Conservation (phyloP, 2,113 vertebrate species). For the Melozone crissalis region DNA sequence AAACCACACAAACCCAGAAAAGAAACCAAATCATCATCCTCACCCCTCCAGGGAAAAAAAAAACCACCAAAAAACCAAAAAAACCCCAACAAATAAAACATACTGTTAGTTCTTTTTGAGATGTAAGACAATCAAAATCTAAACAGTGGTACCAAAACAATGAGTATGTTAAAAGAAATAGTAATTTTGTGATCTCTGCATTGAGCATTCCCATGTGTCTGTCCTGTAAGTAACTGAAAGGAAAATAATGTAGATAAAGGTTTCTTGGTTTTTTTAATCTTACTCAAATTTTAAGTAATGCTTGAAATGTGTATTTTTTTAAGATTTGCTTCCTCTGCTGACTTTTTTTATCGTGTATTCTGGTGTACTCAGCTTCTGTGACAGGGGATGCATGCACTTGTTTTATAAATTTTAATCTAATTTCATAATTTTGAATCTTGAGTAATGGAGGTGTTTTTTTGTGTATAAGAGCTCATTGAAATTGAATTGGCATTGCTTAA, state of each 20-base stretch:
- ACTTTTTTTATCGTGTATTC: not conserved
- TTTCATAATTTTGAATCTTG: not conserved
- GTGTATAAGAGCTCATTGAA: not conserved
- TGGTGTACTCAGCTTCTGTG: not conserved
- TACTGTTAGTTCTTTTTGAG: not conserved
- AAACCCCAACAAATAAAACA: not conserved
- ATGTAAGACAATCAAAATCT: not conserved
- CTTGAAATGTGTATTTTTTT: not conserved
- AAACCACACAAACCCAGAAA: not conserved
- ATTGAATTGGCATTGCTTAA: not conserved
- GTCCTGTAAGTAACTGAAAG: not conserved
- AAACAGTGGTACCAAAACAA: not conserved
- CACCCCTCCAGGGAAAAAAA: not conserved
- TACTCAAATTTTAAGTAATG: not conserved
- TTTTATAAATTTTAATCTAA: not conserved
- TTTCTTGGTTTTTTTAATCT: not conserved
- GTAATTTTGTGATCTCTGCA: not conserved
- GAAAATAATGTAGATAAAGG: not conserved
- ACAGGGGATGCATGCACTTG: not conserved
- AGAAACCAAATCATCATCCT: not conserved
- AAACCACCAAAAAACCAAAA: not conserved
- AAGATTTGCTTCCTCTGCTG: not conserved
- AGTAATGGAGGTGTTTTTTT: not conserved
- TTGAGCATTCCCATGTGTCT: not conserved
- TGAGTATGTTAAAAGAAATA: not conserved